Percentiles rank a stretch among this genome's conserved stretches.
phyloP scores from a whole-genome alignment of 2,888 invertebrate genomes.

The Pristionchus maxplancki region DNA sequence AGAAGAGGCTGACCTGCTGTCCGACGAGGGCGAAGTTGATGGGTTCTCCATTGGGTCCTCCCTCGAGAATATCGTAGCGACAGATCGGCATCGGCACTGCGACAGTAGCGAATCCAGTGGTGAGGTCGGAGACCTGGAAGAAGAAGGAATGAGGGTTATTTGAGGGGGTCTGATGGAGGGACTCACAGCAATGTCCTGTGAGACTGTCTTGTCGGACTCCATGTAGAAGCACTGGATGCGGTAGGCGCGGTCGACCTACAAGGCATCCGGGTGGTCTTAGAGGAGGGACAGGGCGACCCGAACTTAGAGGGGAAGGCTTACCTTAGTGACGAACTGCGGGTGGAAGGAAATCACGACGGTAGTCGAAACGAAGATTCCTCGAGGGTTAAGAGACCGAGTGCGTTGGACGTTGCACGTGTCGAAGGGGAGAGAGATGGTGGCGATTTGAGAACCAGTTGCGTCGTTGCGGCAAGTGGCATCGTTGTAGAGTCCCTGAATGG shows the following conservation, averaged over 20 bases:
- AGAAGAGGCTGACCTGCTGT: constrained; percentile 57
- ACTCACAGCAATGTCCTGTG: constrained; percentile 68
- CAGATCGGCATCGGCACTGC: constrained; percentile 75
- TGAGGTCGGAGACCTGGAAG: constrained; percentile 66
- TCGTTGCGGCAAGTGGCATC: constrained; percentile 53
- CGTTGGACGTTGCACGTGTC: constrained; percentile 50
- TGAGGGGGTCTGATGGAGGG: background rate
- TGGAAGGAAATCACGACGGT: constrained; percentile 46
- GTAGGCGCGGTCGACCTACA: constrained; percentile 69
- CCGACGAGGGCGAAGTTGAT: constrained; percentile 74
- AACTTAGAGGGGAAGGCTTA: background rate
- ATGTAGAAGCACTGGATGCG: constrained; percentile 77
- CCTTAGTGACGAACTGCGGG: constrained; percentile 55
- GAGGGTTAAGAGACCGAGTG: constrained; percentile 46
- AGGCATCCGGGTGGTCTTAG: background rate
- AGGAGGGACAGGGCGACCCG: background rate
- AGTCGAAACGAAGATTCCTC: constrained; percentile 51
- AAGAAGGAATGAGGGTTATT: background rate
- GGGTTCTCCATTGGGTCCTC: constrained; percentile 72
- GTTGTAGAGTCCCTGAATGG: constrained; percentile 52
- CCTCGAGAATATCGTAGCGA: constrained; percentile 73
- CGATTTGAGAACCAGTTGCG: constrained; percentile 41
- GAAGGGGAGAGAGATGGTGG: constrained; percentile 38
- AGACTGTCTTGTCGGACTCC: constrained; percentile 75
- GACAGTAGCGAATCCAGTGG: constrained; percentile 75